Base-by-base conservation (phyloP, 2,113 vertebrate genomes). In the Cheirogaleus medius region DNA sequence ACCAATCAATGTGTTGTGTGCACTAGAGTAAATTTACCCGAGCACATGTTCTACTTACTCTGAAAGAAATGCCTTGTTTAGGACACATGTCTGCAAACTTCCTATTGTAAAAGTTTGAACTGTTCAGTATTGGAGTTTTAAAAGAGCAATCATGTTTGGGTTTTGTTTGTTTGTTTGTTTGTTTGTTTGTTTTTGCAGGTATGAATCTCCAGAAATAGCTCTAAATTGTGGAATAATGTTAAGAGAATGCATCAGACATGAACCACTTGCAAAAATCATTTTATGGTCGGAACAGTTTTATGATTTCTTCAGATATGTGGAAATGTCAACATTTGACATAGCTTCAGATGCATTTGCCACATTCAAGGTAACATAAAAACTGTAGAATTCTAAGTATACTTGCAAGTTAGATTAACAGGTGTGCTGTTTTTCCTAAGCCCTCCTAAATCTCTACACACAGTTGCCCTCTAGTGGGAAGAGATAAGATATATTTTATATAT, bases 231-330 rank as follows among this genome's bases (percentile, higher is more conserved):
- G 99, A 87, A 99, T 99, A 98, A 99, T 99, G 99, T 98, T 99
- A 92, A 97, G 99, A 90, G 99, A 99, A 96, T 99, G 99, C 97
- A 99, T 99, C 98, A 97, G 99, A 97, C 99, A 99, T 49, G 99
- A 99, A 49, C 99, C 99, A 29, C 98, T 99, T 93, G 99, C 99
- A 93, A 99, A 99, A 98, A 99, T 99, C 96, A 99, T 99, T 98
- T 98, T 99, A 97, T 99, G 99, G 98, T 99, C 99, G 60, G 99
- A 99, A 90, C 99, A 99, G n/a, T 99, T 99, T 98, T 99, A 99
- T 20, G 99, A 99, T 97, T 99, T 99, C 98, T 99, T 99, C 99
- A 98, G 99, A 99, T 99, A 99, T 0, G 99, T 99, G 66, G 99
- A 99, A 96, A 99, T 99, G 99, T 99, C 99, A 83, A 99, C 99